Conservation (phyloP, 2,888 invertebrate genomes). For the Empis livida region DNA sequence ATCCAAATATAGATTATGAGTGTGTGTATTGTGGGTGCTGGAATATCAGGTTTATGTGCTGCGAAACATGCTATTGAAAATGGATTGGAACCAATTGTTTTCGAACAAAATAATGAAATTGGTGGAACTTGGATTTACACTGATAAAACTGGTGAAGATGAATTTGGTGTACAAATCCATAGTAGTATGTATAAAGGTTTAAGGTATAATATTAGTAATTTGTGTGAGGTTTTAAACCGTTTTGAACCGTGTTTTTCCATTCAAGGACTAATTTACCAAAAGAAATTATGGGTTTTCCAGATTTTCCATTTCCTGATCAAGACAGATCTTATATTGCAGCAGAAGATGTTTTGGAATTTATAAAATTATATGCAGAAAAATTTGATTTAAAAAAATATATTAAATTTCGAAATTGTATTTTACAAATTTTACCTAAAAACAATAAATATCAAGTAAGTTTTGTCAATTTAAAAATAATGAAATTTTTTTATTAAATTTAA, state of each 20-base stretch:
- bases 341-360: constrained; percentile 59
- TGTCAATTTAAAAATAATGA: constrained; percentile 3
- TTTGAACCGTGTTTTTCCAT: neutral
- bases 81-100: constrained; percentile 48
- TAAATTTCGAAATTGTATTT: constrained; percentile 46
- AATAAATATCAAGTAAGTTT: constrained; percentile 49
- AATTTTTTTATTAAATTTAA: constrained; percentile 9
- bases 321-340: constrained; percentile 63
- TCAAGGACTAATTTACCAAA: constrained; percentile 83
- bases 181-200: constrained; percentile 88
- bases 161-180: constrained; percentile 68
- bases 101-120: constrained; percentile 60
- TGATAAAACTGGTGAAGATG: constrained; percentile 56
- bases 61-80: constrained; percentile 50
- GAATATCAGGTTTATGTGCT: constrained; percentile 76
- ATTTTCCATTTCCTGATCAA: constrained; percentile 63
- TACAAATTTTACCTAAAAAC: constrained; percentile 41
- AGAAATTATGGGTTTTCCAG: constrained; percentile 87
- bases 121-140: constrained; percentile 95
- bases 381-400: constrained; percentile 53
- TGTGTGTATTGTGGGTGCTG: constrained; percentile 70
- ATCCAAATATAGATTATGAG: too few relatives aligned
- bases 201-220: constrained; percentile 42
- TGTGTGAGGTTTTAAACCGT: neutral
- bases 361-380: constrained; percentile 57